Evolutionary conservation across 2,888 invertebrate species (phyloP), one percentile per base, ranked within the genome.

Genomic region (Plagiodera versicolora): DNA sequence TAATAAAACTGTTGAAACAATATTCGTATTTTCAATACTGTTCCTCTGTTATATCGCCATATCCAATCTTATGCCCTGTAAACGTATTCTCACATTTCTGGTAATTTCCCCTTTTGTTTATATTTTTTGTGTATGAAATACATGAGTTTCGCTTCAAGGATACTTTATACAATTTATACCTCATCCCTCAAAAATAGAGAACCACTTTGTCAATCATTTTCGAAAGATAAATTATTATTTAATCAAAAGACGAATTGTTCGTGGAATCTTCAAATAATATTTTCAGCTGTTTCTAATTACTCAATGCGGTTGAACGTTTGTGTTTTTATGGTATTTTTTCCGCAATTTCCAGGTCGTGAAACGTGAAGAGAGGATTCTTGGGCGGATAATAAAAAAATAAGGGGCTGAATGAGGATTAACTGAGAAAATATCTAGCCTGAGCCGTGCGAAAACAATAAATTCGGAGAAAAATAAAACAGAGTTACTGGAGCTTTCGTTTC

Each of bases 1-100:
- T 58, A 62, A 62, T 58, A 58, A 62, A 62, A 58, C 19, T 46
- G 49, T 48, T 54, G 39, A 49, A 59, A 24, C 14, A 14, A 14
- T 2, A 6, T 9, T 30, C 9, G 0, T 5, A 2, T 50, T 49
- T 20, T 8, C n/a, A n/a, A n/a, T n/a, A n/a, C n/a, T n/a, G n/a
- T n/a, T n/a, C n/a, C n/a, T n/a, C n/a, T n/a, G n/a, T n/a, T n/a
- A n/a, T n/a, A n/a, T n/a, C n/a, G n/a, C n/a, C n/a, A n/a, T n/a
- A n/a, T n/a, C n/a, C n/a, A n/a, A n/a, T n/a, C n/a, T n/a, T n/a
- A n/a, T n/a, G n/a, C n/a, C n/a, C n/a, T n/a, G n/a, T n/a, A n/a
- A n/a, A n/a, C n/a, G n/a, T n/a, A n/a, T n/a, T n/a, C n/a, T n/a
- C n/a, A n/a, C n/a, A n/a, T n/a, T n/a, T n/a, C n/a, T n/a, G n/a